Conservation (phyloP, 2,888 invertebrate species). For the Trichacis sp. region DNA sequence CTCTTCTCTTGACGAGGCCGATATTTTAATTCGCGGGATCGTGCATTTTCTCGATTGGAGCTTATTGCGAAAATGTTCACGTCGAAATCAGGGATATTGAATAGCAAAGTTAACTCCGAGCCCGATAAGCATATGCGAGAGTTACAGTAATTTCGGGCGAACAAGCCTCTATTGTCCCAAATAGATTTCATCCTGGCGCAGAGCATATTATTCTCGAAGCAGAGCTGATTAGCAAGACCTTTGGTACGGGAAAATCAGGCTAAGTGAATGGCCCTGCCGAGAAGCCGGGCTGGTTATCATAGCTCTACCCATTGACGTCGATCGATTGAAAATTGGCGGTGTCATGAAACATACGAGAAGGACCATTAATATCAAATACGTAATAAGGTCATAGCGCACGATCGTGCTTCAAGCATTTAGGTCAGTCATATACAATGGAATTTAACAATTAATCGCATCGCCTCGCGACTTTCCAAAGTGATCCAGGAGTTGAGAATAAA, state of each 20-base stretch:
- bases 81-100: not conserved
- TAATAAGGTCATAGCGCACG: constrained; percentile 28
- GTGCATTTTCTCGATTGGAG: not conserved
- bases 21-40: not conserved
- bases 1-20: no score
- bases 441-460: no score
- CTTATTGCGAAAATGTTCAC: not conserved
- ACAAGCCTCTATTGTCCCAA: constrained; percentile 31
- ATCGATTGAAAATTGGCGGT: constrained; percentile 57
- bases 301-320: constrained; percentile 59
- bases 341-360: constrained; percentile 55
- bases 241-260: constrained; percentile 39
- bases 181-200: constrained; percentile 38
- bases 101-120: not conserved
- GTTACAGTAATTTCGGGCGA: constrained; percentile 34
- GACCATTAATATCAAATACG: constrained; percentile 54
- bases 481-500: no score
- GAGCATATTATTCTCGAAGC: constrained; percentile 37
- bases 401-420: constrained; percentile 30
- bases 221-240: constrained; percentile 41
- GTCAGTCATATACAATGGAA: constrained; percentile 17
- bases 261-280: constrained; percentile 58
- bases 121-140: constrained; percentile 17
- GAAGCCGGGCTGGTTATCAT: constrained; percentile 56
- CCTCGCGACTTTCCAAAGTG: no score